These are phyloP conservation scores for Aphyosemion australe DNA, from an alignment of 2,113 vertebrate genomes.

Conservation along the genomic window DNA sequence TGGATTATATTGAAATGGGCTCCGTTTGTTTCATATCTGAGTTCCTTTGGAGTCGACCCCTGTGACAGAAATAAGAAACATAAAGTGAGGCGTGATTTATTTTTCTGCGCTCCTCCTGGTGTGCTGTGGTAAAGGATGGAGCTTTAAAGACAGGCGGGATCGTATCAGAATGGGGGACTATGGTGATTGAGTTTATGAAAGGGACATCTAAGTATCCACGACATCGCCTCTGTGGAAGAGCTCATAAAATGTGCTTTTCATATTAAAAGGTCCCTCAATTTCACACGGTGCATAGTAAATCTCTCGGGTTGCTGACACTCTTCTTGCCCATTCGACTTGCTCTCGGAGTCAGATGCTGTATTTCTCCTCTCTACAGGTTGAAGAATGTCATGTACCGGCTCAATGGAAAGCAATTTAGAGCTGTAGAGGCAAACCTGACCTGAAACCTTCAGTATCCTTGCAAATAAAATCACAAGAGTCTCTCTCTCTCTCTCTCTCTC, in stretches of 20 bases:
- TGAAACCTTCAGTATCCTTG: conserved; percentile 19
- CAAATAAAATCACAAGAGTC: conserved; percentile 16
- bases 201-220: conserved; percentile 4
- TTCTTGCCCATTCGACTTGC: conserved; percentile 11
- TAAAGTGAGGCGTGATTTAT: conserved; percentile 43
- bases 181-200: conserved; percentile 18
- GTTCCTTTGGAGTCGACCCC: conserved; percentile 18
- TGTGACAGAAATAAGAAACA: conserved; percentile 11
- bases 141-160: conserved; percentile 16
- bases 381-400: conserved; percentile 55
- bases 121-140: conserved; percentile 13
- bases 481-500: background rate
- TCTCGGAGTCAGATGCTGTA: conserved; percentile 29
- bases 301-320: conserved; percentile 33
- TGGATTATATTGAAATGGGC: conserved; percentile 53
- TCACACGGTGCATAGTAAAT: conserved; percentile 32
- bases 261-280: conserved; percentile 38
- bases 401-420: conserved; percentile 55
- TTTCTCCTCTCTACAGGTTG: conserved; percentile 41
- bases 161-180: background rate
- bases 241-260: conserved; percentile 17
- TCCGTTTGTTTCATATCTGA: conserved; percentile 37
- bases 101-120: conserved; percentile 2
- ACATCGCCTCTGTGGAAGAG: background rate
- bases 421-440: conserved; percentile 36